Evolutionary conservation across 92 coral and sea anemone genomes (phyloP), one percentile per base, ranked within the genome.

Genomic region (Bergia sp.): DNA sequence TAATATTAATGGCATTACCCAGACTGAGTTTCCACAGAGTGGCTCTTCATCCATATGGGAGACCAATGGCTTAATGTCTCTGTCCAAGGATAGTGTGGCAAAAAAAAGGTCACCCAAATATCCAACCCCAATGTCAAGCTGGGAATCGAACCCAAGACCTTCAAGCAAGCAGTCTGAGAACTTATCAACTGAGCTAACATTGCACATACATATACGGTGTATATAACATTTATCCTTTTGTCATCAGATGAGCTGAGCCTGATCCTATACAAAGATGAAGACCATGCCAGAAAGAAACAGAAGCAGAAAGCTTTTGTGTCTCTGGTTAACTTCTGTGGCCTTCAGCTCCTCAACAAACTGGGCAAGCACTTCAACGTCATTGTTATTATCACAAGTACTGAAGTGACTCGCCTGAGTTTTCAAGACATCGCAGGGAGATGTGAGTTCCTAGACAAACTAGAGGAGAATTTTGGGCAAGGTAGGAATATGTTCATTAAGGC

Each of bases 381-480:
- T 29, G 88, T 95, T 41, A 86, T 93, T 50, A 92, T 94, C 85
- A 97, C 99, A 10, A 91, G 94, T 44, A 79, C 92, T 43, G 93
- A 97, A 75, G 95, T 96, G 81, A 88, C 95, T 64, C 96, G 95
- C 11, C 80, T 97, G 87, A 94, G 99, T 78, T 97, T 97, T 92
- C 96, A 93, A 80, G 93, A 91, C 13, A 94, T 96, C 23, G 98
- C 93, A 49, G 93, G 96, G 42, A 91, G 99, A 41, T 88, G 93
- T 37, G 95, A 93, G 37, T 97, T 98, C 96, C 95, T 97, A 36
- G 94, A 85, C 13, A 91, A 89, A n/a, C 89, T 97, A 29, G 94
- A 95, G 77, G 93, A 94, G 77, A 93, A 94, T 43, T 97, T 94
- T 88, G 99, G 99, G 37, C 94, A 97, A 89, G 99, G 99, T 97